Evolutionary conservation across 2,113 vertebrate genomes (phyloP).

Genomic region (Prionailurus viverrinus): DNA sequence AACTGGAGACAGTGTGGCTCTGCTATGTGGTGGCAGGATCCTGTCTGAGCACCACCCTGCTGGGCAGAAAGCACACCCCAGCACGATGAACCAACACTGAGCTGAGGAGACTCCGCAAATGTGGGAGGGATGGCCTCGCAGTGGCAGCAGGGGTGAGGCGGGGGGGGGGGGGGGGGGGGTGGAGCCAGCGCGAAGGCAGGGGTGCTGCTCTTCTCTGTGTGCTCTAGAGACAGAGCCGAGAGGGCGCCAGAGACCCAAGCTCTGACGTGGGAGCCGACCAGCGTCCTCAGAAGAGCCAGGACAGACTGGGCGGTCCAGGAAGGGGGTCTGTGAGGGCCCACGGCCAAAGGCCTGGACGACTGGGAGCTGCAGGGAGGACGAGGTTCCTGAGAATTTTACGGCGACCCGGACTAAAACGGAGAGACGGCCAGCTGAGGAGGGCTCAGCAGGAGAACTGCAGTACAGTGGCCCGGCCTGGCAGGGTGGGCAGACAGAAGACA

Average conservation of each 20-base stretch:
- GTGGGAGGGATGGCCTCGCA: accelerated
- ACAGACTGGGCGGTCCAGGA: accelerated
- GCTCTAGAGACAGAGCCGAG: background rate
- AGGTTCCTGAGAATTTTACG: background rate
- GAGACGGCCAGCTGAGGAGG: background rate
- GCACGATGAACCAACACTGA: accelerated
- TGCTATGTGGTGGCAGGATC: accelerated
- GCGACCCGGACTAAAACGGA: too few species aligned
- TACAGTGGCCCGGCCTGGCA: background rate
- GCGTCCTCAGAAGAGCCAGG: background rate
- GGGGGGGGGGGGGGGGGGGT: accelerated
- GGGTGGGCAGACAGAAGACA: too few species aligned
- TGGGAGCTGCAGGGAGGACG: background rate
- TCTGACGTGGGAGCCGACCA: accelerated
- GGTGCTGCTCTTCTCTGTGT: too few species aligned
- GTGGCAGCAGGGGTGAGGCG: too few species aligned
- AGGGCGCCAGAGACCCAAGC: accelerated
- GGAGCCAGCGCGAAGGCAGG: too few species aligned
- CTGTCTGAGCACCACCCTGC: accelerated
- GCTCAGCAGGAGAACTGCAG: accelerated
- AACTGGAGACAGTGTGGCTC: accelerated
- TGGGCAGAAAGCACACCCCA: too few species aligned
- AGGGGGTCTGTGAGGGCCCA: accelerated
- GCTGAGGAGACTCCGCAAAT: accelerated
- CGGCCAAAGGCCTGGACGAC: accelerated